These are phyloP conservation scores for Cherax destructor DNA, from an alignment of 1,140 invertebrate genomes.

Conservation along the genomic window DNA sequence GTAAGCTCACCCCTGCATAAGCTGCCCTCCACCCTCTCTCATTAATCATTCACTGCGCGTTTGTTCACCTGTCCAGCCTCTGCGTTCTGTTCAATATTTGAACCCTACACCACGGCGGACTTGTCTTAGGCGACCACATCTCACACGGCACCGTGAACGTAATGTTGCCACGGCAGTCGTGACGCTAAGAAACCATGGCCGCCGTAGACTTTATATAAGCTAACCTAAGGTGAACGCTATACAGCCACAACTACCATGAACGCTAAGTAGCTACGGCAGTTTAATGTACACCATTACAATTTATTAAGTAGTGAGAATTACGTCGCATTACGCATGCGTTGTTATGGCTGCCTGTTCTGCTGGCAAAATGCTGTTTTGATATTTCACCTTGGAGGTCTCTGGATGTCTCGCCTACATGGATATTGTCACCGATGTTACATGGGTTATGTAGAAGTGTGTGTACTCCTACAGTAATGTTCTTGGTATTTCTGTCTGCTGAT, in stretches of 20 bases:
- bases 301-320: no score
- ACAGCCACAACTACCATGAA: neutral
- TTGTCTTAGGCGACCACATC: conserved; percentile 32
- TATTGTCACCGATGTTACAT: no score
- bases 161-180: neutral
- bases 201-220: no score
- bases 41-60: conserved; percentile 44
- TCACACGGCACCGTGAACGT: neutral
- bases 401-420: no score
- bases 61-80: conserved; percentile 48
- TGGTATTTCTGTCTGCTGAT: no score
- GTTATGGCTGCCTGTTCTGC: no score
- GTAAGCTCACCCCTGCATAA: neutral
- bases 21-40: conserved; percentile 5
- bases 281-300: no score
- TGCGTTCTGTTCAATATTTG: conserved; percentile 43
- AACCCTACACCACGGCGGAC: conserved; percentile 24
- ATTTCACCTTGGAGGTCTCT: no score
- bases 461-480: no score
- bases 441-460: no score
- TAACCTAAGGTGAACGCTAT: neutral
- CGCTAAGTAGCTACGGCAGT: neutral
- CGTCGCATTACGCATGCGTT: no score
- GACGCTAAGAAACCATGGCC: neutral
- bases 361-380: no score